Base-by-base conservation (phyloP, 37 sponge, comb jelly and placozoan genomes). In the Amphimedon queenslandica region DNA sequence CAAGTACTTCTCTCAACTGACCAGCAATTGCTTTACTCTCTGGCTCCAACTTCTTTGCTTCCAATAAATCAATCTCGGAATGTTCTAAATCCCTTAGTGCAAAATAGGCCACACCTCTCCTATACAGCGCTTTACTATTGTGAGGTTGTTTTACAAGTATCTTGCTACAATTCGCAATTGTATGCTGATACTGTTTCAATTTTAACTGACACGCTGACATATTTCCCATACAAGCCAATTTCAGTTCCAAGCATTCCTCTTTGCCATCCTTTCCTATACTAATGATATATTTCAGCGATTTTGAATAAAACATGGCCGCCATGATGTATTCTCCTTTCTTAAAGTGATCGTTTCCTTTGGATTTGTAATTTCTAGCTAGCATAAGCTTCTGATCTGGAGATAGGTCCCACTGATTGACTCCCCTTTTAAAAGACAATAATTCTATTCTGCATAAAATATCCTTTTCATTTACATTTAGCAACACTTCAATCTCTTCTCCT, bases 151-250 rank as follows among this genome's bases (percentile, higher is more conserved):
- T 36, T 10, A 75, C 58, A 20, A 89, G 68, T 0, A 83, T 84
- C 33, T 57, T 70, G 24, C 47, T 40, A 65, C 90, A 89, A 55
- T 80, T 83, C 18, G 31, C 35, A 11, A 64, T 55, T 4, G 71
- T 84, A 76, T 75, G 55, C 33, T 57, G 34, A 40, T 76, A 65
- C 21, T 74, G 72, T 21, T 64, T 35, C 18, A 80, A 55, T 61
- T 89, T 79, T 10, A 89, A 66, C 71, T 89, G 90, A 76, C 90
- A 89, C 40, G 84, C 90, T 13, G 90, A 64, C 4, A 89, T 61
- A 55, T 89, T 89, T 10, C 75, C 41, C 28, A 74, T n/a, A 23
- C 71, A 41, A 1, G 58, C 55, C 13, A 38, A 16, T 58, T 67
- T 79, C 16, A 83, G 47, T 53, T 64, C 67, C 20, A 6, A 3